phyloP scores from a whole-genome alignment of 1,140 invertebrate species.

The Eurosta solidaginis region DNA sequence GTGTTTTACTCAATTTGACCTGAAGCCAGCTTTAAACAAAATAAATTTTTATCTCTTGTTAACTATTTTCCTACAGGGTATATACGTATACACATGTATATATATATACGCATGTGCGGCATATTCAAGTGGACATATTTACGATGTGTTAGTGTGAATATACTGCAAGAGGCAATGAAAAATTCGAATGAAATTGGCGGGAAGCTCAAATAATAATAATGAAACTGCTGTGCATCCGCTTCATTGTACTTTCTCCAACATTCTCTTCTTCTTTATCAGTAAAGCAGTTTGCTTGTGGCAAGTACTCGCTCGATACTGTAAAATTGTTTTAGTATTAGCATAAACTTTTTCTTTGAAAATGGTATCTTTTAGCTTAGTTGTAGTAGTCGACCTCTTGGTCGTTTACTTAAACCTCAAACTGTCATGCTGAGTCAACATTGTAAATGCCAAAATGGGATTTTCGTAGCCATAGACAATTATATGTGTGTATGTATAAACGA shows the following conservation, averaged over 20 bases:
- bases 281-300: neutral
- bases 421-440: neutral
- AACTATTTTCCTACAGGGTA: neutral
- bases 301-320: neutral
- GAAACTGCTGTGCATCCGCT: conserved; percentile 2
- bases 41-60: no score
- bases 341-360: neutral
- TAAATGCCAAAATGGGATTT: neutral
- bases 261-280: neutral
- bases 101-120: no score
- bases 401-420: neutral
- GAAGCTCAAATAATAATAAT: conserved; percentile 24
- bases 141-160: no score
- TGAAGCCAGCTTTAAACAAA: no score
- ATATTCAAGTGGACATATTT: neutral
- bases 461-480: no score
- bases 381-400: neutral
- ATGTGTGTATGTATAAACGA: no score
- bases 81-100: neutral
- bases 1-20: no score
- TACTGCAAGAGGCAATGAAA: neutral
- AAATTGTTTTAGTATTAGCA: neutral
- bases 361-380: neutral
- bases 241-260: neutral
- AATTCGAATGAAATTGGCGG: conserved; percentile 1